Base-by-base conservation (phyloP, 2,113 vertebrate genomes). In the Tursiops truncatus region DNA sequence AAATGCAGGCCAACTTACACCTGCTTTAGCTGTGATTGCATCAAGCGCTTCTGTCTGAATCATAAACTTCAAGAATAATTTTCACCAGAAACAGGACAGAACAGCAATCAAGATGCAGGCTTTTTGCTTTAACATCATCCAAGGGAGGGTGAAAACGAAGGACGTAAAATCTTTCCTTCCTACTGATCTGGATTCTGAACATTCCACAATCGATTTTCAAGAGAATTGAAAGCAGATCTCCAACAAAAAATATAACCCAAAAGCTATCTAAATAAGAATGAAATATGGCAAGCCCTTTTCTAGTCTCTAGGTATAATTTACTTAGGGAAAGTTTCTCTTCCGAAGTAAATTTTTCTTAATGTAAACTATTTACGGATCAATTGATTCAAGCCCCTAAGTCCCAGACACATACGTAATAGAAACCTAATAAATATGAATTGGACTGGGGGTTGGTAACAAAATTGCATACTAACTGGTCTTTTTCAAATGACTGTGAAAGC, bases 221-320 rank as follows among this genome's bases (percentile, higher is more conserved):
- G 38, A 95, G 23, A 96, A 93, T 6, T 60, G 12, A 89, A 96
- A 94, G 83, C 36, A 91, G 62, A 47, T 56, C 8, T 71, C 18
- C 8, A 82, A 97, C 77, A 92, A 92, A 71, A 33, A 92, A 80
- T 26, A 88, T 23, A 95, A 74, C 38, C 62, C 67, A 47, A 84
- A 95, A 91, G 79, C 50, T 68, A 88, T 12, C 71, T 38, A 31
- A 6, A 63, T 26, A 92, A 60, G 26, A 80, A 0, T 95, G 44
- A 96, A 63, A 89, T 86, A 21, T 10, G 26, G n/a, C 67, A 60
- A 60, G 11, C 56, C 95, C 20, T 95, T 41, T 79, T 91, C 56
- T 91, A 56, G 82, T 25, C 25, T 80, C 10, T 25, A 71, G 10
- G 56, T 17, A 73, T 63, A 92, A 94, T 47, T 73, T 73, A 73